Percentiles rank a stretch among this genome's conserved stretches.
Conservation (phyloP, 2,113 vertebrate species). For the Sitta europaea region DNA sequence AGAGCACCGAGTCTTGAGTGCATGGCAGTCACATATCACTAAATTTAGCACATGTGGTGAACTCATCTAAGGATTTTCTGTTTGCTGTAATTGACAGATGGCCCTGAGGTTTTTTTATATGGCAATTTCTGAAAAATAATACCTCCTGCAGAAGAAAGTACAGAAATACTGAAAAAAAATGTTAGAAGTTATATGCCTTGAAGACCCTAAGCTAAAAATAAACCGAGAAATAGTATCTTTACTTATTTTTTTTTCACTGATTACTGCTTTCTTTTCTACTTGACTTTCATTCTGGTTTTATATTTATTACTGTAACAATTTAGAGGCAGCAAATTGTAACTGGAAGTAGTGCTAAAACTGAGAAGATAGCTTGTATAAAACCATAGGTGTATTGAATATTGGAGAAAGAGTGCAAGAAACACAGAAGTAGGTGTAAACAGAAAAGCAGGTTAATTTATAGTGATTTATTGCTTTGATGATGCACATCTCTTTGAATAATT, state of each 20-base stretch:
- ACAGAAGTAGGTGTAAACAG: neutral
- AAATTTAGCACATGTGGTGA: neutral
- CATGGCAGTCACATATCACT: neutral
- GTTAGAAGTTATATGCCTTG: neutral
- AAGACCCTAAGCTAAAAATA: neutral
- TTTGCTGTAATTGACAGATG: neutral
- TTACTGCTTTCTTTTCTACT: neutral
- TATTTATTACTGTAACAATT: neutral
- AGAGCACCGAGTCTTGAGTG: neutral
- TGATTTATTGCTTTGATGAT: neutral
- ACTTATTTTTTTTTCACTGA: neutral
- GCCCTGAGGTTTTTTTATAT: neutral
- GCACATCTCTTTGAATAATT: neutral
- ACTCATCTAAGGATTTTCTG: neutral
- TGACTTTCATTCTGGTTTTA: neutral
- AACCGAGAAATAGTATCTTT: neutral
- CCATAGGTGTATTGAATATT: neutral
- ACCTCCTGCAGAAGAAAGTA: neutral
- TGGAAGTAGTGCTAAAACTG: neutral
- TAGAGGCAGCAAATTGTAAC: neutral
- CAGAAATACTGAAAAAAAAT: neutral
- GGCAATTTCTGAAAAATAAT: neutral
- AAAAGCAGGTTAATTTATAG: neutral
- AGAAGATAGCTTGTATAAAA: neutral
- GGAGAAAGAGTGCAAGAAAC: neutral